Conservation (phyloP, 2,797 vertebrate genomes). For the Lagocephalus sceleratus region DNA sequence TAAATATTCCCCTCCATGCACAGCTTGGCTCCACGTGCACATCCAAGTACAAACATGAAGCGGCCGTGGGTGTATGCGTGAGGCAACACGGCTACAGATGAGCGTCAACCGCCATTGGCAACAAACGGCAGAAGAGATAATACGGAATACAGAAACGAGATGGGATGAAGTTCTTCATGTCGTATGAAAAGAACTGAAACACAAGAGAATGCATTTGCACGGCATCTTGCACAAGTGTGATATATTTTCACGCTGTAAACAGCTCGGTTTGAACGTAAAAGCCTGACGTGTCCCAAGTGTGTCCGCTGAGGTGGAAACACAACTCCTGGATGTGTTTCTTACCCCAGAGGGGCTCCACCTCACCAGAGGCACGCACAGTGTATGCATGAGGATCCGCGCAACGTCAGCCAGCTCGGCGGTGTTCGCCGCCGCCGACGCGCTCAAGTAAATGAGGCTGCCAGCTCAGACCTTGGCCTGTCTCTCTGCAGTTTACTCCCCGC, state of each 20-base stretch:
- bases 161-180: conserved; percentile 19
- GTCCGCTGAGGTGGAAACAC: conserved; percentile 64
- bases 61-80: conserved; percentile 38
- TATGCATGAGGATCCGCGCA: conserved; percentile 12
- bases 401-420: conserved; percentile 10
- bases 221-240: conserved; percentile 28
- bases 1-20: conserved; percentile 42
- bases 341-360: conserved; percentile 40
- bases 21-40: conserved; percentile 24
- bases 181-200: conserved; percentile 27
- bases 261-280: conserved; percentile 63
- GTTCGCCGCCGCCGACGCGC: too few relatives aligned
- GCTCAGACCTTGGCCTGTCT: conserved; percentile 54
- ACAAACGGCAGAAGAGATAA: conserved; percentile 37
- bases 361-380: conserved; percentile 22
- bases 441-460: conserved; percentile 35
- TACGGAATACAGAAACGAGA: conserved; percentile 29
- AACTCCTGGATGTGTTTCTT: conserved; percentile 57
- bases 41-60: conserved; percentile 24
- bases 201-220: conserved; percentile 34
- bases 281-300: conserved; percentile 67
- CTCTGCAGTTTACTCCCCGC: conserved; percentile 55
- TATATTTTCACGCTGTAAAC: conserved; percentile 37
- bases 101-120: conserved; percentile 60
- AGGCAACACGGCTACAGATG: conserved; percentile 63